Base-by-base conservation (phyloP, 2,113 vertebrate genomes). In the Vicugna pacos region DNA sequence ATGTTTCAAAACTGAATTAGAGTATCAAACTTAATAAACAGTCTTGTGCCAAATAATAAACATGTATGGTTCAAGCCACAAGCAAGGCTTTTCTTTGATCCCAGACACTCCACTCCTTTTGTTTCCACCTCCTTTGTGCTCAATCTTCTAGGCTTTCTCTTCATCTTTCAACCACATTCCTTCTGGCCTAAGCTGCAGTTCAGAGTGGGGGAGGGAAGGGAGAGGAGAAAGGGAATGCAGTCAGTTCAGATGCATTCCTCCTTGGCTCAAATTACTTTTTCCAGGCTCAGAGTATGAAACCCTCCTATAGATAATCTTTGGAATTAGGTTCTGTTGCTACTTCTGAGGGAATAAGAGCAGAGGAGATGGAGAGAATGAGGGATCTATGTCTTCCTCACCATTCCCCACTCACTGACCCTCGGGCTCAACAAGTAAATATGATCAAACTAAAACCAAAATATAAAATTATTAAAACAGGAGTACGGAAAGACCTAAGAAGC, bases 101-200 rank as follows among this genome's bases (percentile, higher is more conserved):
- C 35, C 38, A 91, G 69, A 82, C 42, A 86, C 67, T 50, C 69
- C 30, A 58, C 46, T 91, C 84, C 70, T 96, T 96, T 95, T 97
- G 91, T 94, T 89, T 96, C 91, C 87, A 69, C 58, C 38, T 94
- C 73, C 80, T 97, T 97, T 97, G 93, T 97, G 91, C 95, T 97
- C 86, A 76, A 3, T 91, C 76, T 94, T 94, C 85, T 94, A 3
- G 15, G 81, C 62, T 97, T 97, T 96, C 97, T 81, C 88, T 88
- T 70, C 58, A 92, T 91, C 97, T 97, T 97, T 93, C 79, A 94
- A 95, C 89, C 42, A 83, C 97, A 98, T 98, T 97, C 97, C 94
- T 97, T 88, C 64, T 10, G 72, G 77, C 73, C 89, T 94, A 93
- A 95, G 70, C 85, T 85, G 85, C 56, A 35, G 46, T 75, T 93